Evolutionary conservation across 1,140 invertebrate genomes (phyloP), one percentile per base, ranked within the genome.

Genomic region (Ericerus pela): DNA sequence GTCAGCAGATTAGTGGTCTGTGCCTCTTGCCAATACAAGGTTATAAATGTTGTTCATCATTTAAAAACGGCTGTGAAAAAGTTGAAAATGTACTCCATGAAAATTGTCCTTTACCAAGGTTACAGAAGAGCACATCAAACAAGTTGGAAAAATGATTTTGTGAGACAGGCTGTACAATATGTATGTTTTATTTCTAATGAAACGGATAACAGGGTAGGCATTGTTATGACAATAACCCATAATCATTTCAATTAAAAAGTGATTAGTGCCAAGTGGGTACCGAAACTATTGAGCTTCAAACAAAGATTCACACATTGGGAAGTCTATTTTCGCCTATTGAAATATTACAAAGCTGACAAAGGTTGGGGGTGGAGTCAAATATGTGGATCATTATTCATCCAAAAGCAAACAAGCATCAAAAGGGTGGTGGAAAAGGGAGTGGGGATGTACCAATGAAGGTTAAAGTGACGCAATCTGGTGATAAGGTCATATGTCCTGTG

Each of bases 351-450:
- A 27, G 29, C 12, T 6, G 47, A 57, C 22, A 37, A 53, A 62
- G n/a, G 47, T 61, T 58, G 59, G 56, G 51, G 47, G 61, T 59
- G 58, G 64, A 65, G 47, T 59, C 70, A 10, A 70, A 67, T 59
- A 57, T 65, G 60, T 69, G 12, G 65, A 70, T 55, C 59, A 66
- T 53, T 70, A 66, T 60, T 68, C 65, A 33, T 68, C 64, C 28
- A 64, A 70, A 57, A n/a, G n/a, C n/a, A n/a, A n/a, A n/a, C n/a
- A n/a, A n/a, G n/a, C n/a, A n/a, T n/a, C n/a, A n/a, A n/a, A n/a
- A n/a, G n/a, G n/a, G n/a, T n/a, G n/a, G n/a, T n/a, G n/a, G n/a
- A n/a, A n/a, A n/a, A n/a, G n/a, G n/a, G n/a, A n/a, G n/a, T n/a
- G n/a, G 60, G 52, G 53, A 22, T 11, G 29, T 33, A 12, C 62